A percentile compares a stretch with the other conserved stretches of the same genome.
These are phyloP conservation scores for Ramphastos sulfuratus DNA, from an alignment of 2,113 vertebrate species.

Conservation along the genomic window DNA sequence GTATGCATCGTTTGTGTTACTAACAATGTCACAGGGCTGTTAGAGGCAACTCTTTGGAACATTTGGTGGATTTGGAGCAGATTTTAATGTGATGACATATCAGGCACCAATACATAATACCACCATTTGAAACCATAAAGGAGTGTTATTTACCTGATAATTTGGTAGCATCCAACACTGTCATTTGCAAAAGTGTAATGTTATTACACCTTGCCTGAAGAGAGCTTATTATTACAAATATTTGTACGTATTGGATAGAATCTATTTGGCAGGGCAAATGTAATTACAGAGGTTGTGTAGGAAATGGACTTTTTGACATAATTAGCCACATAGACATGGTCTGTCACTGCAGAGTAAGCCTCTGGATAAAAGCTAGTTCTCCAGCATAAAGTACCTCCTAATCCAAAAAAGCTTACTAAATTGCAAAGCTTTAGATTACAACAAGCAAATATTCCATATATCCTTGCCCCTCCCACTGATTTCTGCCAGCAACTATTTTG, in stretches of 20 bases:
- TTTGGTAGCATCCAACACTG: neutral
- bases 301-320: neutral
- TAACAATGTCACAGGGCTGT: neutral
- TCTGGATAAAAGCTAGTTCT: neutral
- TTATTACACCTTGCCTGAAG: neutral
- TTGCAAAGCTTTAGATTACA: slow-evolving; percentile 5
- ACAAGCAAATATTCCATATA: neutral
- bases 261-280: neutral
- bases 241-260: neutral
- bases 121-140: neutral
- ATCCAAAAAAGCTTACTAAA: neutral
- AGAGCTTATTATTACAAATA: neutral
- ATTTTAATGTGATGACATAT: neutral
- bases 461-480: neutral
- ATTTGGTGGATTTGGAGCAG: neutral
- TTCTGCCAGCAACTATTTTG: neutral
- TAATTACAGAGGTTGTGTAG: neutral
- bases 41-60: neutral
- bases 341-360: neutral
- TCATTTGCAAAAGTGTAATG: neutral
- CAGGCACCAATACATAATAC: neutral
- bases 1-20: neutral
- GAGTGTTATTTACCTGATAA: neutral
- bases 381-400: neutral
- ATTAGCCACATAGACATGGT: neutral